A percentile compares a stretch with the other conserved stretches of the same genome.
phyloP scores from a whole-genome alignment of 2,797 vertebrate species.

The Propithecus perrieri region DNA sequence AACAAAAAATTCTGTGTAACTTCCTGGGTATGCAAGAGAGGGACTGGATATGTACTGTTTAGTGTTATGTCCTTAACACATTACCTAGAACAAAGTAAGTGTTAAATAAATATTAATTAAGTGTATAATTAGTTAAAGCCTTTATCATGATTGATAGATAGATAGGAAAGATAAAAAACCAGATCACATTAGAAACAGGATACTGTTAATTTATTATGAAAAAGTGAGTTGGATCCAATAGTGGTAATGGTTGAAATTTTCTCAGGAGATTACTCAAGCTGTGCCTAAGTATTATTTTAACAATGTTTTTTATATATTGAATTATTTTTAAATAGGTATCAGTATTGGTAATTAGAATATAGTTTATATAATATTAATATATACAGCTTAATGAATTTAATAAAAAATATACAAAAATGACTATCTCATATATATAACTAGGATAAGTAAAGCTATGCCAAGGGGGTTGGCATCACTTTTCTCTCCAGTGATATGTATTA shows the following conservation, averaged over 20 bases:
- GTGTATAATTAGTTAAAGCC: not conserved
- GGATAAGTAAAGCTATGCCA: not conserved
- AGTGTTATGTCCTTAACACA: not conserved
- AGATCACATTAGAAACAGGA: not conserved
- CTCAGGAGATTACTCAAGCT: not conserved
- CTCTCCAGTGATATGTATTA: not conserved
- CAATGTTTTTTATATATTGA: not conserved
- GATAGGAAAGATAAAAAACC: not conserved
- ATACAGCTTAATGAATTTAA: not conserved
- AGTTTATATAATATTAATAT: not conserved
- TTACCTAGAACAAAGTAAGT: not conserved
- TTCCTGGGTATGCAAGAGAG: not conserved
- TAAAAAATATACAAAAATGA: not conserved
- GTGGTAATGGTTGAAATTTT: not conserved
- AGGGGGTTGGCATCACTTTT: not conserved
- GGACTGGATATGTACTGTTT: not conserved
- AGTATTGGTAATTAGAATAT: not conserved
- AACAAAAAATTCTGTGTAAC: not conserved
- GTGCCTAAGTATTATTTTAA: not conserved
- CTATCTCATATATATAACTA: not conserved
- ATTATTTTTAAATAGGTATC: not conserved
- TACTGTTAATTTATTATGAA: not conserved
- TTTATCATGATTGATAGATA: not conserved
- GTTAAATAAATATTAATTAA: not conserved
- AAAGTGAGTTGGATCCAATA: not conserved